Conservation (phyloP, 2,888 invertebrate genomes). For the Meghimatium bilineatum region DNA sequence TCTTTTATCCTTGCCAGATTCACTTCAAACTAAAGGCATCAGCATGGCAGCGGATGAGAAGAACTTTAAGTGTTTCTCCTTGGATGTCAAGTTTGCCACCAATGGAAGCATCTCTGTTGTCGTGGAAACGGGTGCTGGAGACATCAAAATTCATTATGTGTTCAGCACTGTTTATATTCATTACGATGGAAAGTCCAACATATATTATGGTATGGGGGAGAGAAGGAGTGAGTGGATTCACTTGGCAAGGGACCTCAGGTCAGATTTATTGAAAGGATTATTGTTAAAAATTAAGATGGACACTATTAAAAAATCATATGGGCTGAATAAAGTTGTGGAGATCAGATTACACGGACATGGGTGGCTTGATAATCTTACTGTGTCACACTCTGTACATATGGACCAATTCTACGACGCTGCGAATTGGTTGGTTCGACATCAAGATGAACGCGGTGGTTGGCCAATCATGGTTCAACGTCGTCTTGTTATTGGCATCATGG, state of each 20-base stretch:
- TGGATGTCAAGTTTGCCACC: slow-evolving; percentile 82
- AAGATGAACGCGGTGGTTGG: slow-evolving; percentile 85
- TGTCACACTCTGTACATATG: slow-evolving; percentile 87
- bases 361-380: slow-evolving; percentile 72
- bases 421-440: slow-evolving; percentile 92
- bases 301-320: slow-evolving; percentile 28
- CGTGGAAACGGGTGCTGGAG: slow-evolving; percentile 83
- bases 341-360: slow-evolving; percentile 75
- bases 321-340: slow-evolving; percentile 60
- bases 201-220: slow-evolving; percentile 88
- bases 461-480: slow-evolving; percentile 83
- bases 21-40: slow-evolving; percentile 73
- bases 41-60: slow-evolving; percentile 83
- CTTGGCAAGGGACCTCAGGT: slow-evolving; percentile 90
- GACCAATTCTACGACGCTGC: slow-evolving; percentile 94
- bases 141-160: slow-evolving; percentile 90
- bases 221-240: slow-evolving; percentile 82
- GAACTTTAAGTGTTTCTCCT: slow-evolving; percentile 84
- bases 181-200: slow-evolving; percentile 83
- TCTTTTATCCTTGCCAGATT: slow-evolving; percentile 55
- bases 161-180: slow-evolving; percentile 85
- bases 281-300: slow-evolving; percentile 41
- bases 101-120: slow-evolving; percentile 90
- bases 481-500: slow-evolving; percentile 66
- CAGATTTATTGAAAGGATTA: slow-evolving; percentile 92